Evolutionary conservation across 2,888 invertebrate species (phyloP).

Genomic region (Atrina japonica): DNA sequence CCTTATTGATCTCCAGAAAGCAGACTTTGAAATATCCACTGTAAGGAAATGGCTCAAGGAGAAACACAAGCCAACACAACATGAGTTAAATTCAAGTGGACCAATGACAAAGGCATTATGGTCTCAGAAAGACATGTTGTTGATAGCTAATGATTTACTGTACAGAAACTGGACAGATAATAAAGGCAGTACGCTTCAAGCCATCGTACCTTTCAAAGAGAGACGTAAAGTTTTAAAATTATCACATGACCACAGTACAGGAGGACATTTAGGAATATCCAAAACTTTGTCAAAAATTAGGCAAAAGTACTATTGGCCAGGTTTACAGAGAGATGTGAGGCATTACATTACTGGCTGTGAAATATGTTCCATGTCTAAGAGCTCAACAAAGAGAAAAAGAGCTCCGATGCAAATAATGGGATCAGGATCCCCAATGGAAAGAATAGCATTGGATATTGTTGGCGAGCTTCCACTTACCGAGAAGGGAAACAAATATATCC

Average conservation of each 20-base stretch:
- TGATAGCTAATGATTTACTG: constrained; percentile 5
- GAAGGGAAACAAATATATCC: constrained; percentile 15
- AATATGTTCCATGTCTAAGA: constrained; percentile 11
- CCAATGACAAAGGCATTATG: constrained; percentile 9
- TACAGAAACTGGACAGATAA: constrained; percentile 3
- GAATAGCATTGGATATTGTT: constrained; percentile 6
- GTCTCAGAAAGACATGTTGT: constrained; percentile 10
- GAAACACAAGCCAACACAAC: constrained; percentile 6
- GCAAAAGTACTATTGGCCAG: constrained; percentile 8
- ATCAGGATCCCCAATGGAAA: constrained; percentile 4
- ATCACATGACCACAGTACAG: constrained; percentile 1
- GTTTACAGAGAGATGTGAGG: constrained; percentile 13
- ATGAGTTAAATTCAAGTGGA: constrained; percentile 2
- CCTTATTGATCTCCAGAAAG: constrained; percentile 1
- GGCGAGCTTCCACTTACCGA: constrained; percentile 12
- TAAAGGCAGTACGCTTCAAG: constrained; percentile 12
- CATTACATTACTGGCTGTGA: constrained; percentile 1
- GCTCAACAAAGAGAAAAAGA: not conserved
- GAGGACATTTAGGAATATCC: constrained; percentile 6
- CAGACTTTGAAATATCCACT: constrained; percentile 5
- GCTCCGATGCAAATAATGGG: constrained; percentile 10
- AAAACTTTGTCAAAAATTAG: constrained; percentile 7
- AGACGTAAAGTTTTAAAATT: not conserved
- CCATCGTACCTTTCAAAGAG: constrained; percentile 1
- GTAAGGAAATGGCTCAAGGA: constrained; percentile 5